Conservation (phyloP, 2,797 vertebrate species). For the Tokudaia muenninki region DNA sequence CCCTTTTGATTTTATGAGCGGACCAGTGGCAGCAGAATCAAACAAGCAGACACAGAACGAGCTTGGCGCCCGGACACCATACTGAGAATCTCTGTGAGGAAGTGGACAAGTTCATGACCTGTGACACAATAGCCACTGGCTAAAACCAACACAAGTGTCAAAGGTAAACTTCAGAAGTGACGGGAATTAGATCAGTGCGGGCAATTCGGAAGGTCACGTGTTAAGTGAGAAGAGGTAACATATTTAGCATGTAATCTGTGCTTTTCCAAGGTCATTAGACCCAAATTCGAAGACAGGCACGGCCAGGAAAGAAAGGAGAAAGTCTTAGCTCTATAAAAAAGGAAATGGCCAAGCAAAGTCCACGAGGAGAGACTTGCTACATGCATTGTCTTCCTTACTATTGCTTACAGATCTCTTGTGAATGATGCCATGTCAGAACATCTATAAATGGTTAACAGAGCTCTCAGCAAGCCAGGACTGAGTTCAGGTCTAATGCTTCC, state of each 20-base stretch:
- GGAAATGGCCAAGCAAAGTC: constrained; percentile 75
- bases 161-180: constrained; percentile 84
- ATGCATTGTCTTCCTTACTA: constrained; percentile 89
- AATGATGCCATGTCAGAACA: constrained; percentile 72
- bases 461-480: constrained; percentile 89
- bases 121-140: constrained; percentile 83
- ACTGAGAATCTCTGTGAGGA: constrained; percentile 82
- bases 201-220: constrained; percentile 58
- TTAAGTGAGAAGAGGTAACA: constrained; percentile 65
- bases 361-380: constrained; percentile 85
- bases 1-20: constrained; percentile 86
- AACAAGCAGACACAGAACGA: constrained; percentile 84
- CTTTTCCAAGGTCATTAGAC: constrained; percentile 65
- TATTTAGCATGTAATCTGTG: constrained; percentile 73
- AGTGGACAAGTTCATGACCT: constrained; percentile 87
- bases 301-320: constrained; percentile 74
- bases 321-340: constrained; percentile 65
- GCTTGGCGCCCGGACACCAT: constrained; percentile 85
- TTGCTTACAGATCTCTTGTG: constrained; percentile 89
- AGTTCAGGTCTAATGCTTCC: neutral
- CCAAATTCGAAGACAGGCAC: constrained; percentile 64
- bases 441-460: constrained; percentile 65
- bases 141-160: constrained; percentile 86
- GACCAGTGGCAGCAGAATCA: constrained; percentile 87
- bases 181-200: constrained; percentile 73